Percentiles rank a stretch among this genome's conserved stretches.
Conservation (phyloP, 2,797 vertebrate species). For the Malacoraja senta region DNA sequence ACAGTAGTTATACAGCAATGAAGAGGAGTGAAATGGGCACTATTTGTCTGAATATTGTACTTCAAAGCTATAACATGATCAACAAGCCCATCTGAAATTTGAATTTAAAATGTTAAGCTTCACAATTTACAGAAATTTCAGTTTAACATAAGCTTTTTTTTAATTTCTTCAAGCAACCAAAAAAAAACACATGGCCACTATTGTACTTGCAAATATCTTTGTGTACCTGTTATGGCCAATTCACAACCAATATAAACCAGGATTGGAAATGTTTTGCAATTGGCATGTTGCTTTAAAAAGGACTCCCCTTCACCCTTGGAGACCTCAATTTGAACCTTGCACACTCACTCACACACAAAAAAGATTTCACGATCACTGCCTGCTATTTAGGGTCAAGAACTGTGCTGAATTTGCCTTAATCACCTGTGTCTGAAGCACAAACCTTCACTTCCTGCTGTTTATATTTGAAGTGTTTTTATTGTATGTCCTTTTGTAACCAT, state of each 20-base stretch:
- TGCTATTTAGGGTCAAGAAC: conserved; percentile 39
- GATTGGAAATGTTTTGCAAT: neutral
- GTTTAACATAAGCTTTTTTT: neutral
- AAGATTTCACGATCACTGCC: conserved; percentile 29
- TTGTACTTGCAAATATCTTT: neutral
- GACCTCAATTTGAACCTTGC: conserved; percentile 28
- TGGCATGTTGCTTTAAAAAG: conserved; percentile 36
- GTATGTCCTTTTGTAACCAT: conserved; percentile 38
- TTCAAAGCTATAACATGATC: neutral
- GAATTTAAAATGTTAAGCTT: neutral
- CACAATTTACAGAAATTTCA: neutral
- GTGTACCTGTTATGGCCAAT: neutral
- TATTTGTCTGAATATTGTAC: neutral
- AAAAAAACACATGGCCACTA: neutral
- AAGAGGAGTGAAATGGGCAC: too few species aligned
- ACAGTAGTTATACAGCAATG: neutral
- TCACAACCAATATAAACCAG: neutral
- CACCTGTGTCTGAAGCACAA: conserved; percentile 38
- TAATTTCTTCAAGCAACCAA: neutral
- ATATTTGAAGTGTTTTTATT: conserved; percentile 38
- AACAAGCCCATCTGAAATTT: neutral
- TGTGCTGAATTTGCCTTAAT: conserved; percentile 31
- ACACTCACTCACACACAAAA: conserved; percentile 28
- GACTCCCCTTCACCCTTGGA: conserved; percentile 36
- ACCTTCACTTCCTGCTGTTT: conserved; percentile 37